Evolutionary conservation across 1,140 invertebrate genomes (phyloP).

Genomic region (Drosophila kepulauana): DNA sequence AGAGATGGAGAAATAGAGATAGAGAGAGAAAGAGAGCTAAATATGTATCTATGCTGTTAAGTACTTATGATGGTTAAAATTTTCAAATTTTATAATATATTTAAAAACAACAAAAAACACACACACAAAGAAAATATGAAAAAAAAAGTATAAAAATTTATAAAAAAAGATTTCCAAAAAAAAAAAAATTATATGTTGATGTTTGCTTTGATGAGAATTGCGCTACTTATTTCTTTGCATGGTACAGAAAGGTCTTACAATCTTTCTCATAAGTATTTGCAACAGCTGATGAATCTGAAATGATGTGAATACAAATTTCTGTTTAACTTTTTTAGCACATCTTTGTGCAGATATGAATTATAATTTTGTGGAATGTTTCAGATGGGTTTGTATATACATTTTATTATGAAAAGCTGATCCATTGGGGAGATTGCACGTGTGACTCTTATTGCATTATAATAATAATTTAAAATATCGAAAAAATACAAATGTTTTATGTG

Average conservation of each 20-base stretch:
- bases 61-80: conserved; percentile 56
- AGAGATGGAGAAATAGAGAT: conserved; percentile 9
- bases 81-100: conserved; percentile 72
- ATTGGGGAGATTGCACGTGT: too few species aligned
- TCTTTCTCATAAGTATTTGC: neutral
- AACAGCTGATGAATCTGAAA: neutral
- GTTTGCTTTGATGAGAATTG: conserved; percentile 73
- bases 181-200: conserved; percentile 72
- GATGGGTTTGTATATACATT: conserved; percentile 10
- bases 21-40: conserved; percentile 44
- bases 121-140: conserved; percentile 51
- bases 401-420: neutral
- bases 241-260: conserved; percentile 13
- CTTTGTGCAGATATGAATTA: neutral
- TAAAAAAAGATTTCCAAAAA: conserved; percentile 64
- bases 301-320: neutral
- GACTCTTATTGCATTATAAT: too few species aligned
- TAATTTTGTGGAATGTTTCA: conserved; percentile 4
- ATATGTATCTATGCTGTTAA: conserved; percentile 61
- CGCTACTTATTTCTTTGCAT: conserved; percentile 59
- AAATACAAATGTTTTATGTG: too few species aligned
- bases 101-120: conserved; percentile 33
- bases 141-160: conserved; percentile 76
- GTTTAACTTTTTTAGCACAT: neutral
- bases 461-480: too few species aligned